A percentile compares a stretch with the other conserved stretches of the same genome.
These are phyloP conservation scores for human DNA, from an alignment of 2,113 vertebrate species.

Conservation along the genomic window DNA sequence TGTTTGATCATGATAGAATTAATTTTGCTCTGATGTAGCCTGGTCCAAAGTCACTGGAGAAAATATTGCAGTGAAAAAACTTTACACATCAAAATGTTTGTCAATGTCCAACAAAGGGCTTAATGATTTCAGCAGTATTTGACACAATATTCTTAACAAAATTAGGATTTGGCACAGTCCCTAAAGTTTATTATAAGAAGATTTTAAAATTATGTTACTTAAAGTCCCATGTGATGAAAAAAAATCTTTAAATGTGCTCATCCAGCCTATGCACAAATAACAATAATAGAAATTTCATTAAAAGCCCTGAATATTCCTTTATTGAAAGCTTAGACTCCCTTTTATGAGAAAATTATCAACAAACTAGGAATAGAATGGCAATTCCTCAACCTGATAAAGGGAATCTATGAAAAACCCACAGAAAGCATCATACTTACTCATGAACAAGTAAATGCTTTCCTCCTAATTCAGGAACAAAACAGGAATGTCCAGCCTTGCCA, in stretches of 20 bases:
- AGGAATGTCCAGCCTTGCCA: neutral
- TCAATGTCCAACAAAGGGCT: neutral
- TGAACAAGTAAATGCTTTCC: neutral
- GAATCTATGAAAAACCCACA: neutral
- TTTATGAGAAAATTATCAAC: neutral
- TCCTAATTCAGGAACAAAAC: neutral
- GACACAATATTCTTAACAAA: constrained; percentile 4
- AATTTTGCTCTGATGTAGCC: neutral
- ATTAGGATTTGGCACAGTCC: neutral
- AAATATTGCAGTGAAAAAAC: neutral
- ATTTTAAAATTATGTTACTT: neutral
- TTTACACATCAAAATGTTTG: constrained; percentile 2
- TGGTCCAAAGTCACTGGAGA: neutral
- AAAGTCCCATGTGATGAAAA: neutral
- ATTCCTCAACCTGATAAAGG: neutral
- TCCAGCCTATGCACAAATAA: neutral
- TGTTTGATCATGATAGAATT: neutral
- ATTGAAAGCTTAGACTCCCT: neutral
- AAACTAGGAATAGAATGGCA: neutral
- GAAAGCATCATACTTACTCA: neutral
- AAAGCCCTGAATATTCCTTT: neutral
- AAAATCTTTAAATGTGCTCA: neutral
- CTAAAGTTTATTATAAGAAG: neutral
- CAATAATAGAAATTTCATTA: constrained; percentile 2
- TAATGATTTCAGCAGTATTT: neutral